Percentiles rank a stretch among this genome's conserved stretches.
Conservation (phyloP, 1,140 invertebrate genomes). For the Drosophila seguyi region DNA sequence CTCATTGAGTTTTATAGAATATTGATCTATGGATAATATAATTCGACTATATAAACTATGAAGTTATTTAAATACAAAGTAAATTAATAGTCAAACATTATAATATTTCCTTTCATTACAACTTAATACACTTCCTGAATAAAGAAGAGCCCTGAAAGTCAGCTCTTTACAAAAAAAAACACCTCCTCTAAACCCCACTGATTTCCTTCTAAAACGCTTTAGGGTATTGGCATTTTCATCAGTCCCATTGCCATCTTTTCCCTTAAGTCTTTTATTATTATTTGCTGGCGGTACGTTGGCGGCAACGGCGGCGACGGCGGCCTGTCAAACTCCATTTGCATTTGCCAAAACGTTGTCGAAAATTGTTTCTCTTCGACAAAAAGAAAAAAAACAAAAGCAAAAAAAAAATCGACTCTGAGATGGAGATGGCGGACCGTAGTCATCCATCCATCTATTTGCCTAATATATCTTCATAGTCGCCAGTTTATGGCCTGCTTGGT, state of each 20-base stretch:
- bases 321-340: conserved; percentile 79
- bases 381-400: not conserved
- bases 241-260: not conserved
- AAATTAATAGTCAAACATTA: not conserved
- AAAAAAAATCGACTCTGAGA: conserved; percentile 6
- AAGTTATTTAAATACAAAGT: not conserved
- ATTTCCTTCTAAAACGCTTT: conserved; percentile 1
- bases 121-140: not conserved
- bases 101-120: not conserved
- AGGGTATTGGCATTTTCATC: conserved; percentile 20
- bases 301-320: conserved; percentile 26
- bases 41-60: not conserved
- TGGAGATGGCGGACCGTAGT: conserved; percentile 37
- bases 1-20: not conserved
- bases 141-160: not conserved
- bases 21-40: too few relatives aligned
- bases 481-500: conserved; percentile 71
- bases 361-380: conserved; percentile 62
- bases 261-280: conserved; percentile 67
- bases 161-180: not conserved
- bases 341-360: conserved; percentile 74
- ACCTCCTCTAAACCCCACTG: not conserved
- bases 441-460: conserved; percentile 78
- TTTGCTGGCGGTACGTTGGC: conserved; percentile 39
- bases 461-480: conserved; percentile 84